phyloP scores from a whole-genome alignment of 2,797 vertebrate species.

The Enteromius treurensis region DNA sequence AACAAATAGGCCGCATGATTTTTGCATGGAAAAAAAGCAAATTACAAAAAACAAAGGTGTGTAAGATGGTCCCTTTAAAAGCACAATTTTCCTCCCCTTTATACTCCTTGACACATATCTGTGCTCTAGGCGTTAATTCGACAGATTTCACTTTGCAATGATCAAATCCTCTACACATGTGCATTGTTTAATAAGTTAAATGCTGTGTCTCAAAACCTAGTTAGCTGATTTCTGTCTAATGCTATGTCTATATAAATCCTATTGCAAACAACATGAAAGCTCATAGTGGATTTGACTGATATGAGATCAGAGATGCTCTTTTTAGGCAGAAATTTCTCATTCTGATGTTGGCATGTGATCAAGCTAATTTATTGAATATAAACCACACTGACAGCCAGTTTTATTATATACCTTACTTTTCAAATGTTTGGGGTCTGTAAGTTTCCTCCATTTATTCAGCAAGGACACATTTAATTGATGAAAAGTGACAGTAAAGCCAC shows the following conservation, averaged over 20 bases:
- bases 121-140: slow-evolving; percentile 19
- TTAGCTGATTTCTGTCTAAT: slow-evolving; percentile 17
- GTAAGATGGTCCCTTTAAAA: slow-evolving; percentile 76
- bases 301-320: slow-evolving; percentile 8
- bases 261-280: background rate
- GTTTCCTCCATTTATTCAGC: background rate
- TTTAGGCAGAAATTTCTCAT: background rate
- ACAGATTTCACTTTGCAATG: slow-evolving; percentile 26
- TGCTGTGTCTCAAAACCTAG: slow-evolving; percentile 38
- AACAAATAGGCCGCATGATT: slow-evolving; percentile 90
- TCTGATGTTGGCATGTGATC: background rate
- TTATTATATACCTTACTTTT: background rate
- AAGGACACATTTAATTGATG: background rate
- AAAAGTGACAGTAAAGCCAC: background rate
- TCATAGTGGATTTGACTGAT: slow-evolving; percentile 1
- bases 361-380: background rate
- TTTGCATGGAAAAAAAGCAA: slow-evolving; percentile 84
- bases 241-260: background rate
- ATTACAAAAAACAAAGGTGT: slow-evolving; percentile 87
- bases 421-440: background rate
- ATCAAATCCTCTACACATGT: slow-evolving; percentile 18
- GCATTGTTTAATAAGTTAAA: slow-evolving; percentile 17
- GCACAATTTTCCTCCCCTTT: slow-evolving; percentile 73
- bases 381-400: background rate
- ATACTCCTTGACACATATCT: slow-evolving; percentile 31